phyloP scores from a whole-genome alignment of 2,888 invertebrate genomes.

The Sicus ferrugineus region DNA sequence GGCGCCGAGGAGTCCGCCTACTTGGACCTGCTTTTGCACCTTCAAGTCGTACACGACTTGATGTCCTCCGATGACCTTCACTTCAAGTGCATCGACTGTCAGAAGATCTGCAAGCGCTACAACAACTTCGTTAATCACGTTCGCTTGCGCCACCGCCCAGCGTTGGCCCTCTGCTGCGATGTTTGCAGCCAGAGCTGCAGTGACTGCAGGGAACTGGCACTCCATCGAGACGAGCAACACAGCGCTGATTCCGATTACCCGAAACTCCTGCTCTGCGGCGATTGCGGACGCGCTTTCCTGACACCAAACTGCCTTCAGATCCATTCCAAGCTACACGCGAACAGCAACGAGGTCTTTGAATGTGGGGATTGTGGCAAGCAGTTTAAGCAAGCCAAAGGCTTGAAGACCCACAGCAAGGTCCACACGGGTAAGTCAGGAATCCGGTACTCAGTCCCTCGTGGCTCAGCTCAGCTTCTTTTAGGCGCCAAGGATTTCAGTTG shows the following conservation, averaged over 20 bases:
- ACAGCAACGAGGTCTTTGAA: slow-evolving; percentile 7
- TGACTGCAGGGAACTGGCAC: slow-evolving; percentile 38
- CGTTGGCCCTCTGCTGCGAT: slow-evolving; percentile 48
- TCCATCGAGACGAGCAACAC: slow-evolving; percentile 43
- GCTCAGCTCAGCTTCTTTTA: slow-evolving; percentile 12
- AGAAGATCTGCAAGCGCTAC: slow-evolving; percentile 48
- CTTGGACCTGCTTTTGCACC: slow-evolving; percentile 5
- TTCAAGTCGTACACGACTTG: slow-evolving; percentile 4
- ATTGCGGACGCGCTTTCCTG: slow-evolving; percentile 50
- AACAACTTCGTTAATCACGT: slow-evolving; percentile 53
- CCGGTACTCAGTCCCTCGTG: neutral
- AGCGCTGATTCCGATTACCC: slow-evolving; percentile 34
- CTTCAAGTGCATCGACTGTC: slow-evolving; percentile 51
- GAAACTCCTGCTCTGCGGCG: slow-evolving; percentile 41
- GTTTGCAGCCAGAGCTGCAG: slow-evolving; percentile 43
- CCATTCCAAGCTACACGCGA: slow-evolving; percentile 45
- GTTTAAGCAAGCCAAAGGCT: slow-evolving; percentile 34
- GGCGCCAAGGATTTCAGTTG: slow-evolving; percentile 62
- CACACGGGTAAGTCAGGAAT: slow-evolving; percentile 45
- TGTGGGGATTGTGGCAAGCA: slow-evolving; percentile 39
- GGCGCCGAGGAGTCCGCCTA: neutral
- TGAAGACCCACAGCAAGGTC: slow-evolving; percentile 47
- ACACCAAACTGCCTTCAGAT: slow-evolving; percentile 42
- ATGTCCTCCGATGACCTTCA: slow-evolving; percentile 30
- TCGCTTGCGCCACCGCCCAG: slow-evolving; percentile 47